Conservation (phyloP, 2,797 vertebrate species). For the Hafferia zeledoni region DNA sequence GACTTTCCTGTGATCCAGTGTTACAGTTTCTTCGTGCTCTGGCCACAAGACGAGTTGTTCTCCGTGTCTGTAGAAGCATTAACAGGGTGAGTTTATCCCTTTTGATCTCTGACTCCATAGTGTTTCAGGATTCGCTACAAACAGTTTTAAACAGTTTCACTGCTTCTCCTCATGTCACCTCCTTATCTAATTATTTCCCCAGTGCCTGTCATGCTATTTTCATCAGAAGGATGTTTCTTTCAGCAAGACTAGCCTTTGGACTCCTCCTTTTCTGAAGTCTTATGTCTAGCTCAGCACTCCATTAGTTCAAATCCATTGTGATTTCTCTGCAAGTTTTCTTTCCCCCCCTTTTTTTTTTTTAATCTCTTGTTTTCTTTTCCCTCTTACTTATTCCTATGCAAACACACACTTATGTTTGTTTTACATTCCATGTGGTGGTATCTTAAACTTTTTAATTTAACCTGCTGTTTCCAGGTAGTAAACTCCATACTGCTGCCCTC, state of each 20-base stretch:
- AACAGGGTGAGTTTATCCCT: background rate
- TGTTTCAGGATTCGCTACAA: background rate
- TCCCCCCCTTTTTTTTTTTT: too few relatives aligned
- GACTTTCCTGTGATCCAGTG: background rate
- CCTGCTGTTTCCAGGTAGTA: background rate
- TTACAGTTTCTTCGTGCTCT: background rate
- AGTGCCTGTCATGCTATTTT: background rate
- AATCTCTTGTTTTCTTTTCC: background rate
- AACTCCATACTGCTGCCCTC: background rate
- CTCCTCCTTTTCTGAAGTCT: background rate
- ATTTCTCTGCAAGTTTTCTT: background rate
- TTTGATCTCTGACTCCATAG: background rate
- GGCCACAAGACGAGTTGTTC: fast-evolving
- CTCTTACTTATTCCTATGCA: background rate
- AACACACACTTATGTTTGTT: background rate
- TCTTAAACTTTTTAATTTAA: background rate
- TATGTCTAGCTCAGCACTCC: background rate
- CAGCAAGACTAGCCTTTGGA: background rate
- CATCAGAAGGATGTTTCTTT: background rate
- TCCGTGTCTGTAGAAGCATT: background rate
- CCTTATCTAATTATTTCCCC: background rate
- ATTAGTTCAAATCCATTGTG: background rate
- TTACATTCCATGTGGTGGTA: background rate
- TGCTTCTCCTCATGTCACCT: background rate
- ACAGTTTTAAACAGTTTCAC: background rate